Evolutionary conservation across 2,113 vertebrate genomes (phyloP), one percentile per base, ranked within the genome.

Genomic region (Pygoscelis antarcticus): DNA sequence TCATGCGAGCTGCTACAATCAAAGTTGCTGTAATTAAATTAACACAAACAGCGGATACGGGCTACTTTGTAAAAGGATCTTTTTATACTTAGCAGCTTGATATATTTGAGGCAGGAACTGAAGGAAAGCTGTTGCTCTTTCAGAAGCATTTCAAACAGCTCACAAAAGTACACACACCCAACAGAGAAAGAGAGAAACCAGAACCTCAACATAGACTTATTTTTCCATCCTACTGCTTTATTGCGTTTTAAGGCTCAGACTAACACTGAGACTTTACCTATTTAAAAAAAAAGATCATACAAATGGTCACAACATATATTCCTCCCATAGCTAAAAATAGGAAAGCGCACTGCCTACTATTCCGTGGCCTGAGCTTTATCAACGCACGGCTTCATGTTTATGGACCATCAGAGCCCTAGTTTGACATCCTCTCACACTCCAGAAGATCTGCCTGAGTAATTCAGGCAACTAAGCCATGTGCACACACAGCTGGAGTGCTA

Each of bases 1-100:
- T 72, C 74, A 68, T 13, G 26, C n/a, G 44, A 91, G 49, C 27
- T 61, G 61, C 57, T 61, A 52, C 1, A 2, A 93, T 70, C 68
- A 77, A 89, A 92, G 61, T 22, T 70, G 42, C 29, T 81, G 47
- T 84, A 95, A 97, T 78, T 64, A 91, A 94, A 22, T 54, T 75
- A 84, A 78, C 60, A 78, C 40, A 89, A 89, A 90, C n/a, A 78
- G 34, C 0, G 0, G 47, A 95, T 58, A 89, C 0, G 6, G 60
- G n/a, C 60, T 82, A 71, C 69, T 87, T 68, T 72, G 47, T 78
- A 90, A 83, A 90, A 47, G 3, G n/a, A 40, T 64, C 44, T 46
- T 95, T 89, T 95, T 74, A 60, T 57, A 75, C 23, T 49, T 55
- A 72, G 47, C 65, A 84, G 65, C 34, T 90, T 90, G 51, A 90